A percentile compares a stretch with the other conserved stretches of the same genome.
Evolutionary conservation across 1,140 invertebrate species (phyloP).

Genomic region (Camponotus vicinus): DNA sequence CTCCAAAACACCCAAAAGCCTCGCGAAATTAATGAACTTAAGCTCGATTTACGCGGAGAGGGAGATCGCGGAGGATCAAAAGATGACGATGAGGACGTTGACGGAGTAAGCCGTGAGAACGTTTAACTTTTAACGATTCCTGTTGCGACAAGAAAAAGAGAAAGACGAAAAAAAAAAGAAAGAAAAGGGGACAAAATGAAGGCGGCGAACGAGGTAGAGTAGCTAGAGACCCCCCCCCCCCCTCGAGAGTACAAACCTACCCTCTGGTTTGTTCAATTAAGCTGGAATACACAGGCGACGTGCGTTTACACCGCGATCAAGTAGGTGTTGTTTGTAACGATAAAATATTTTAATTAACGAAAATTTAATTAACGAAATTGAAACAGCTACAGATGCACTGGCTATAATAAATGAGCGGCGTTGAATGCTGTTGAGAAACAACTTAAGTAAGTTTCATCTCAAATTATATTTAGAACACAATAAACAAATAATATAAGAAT

Average conservation of each 20-base stretch:
- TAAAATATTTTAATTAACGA: slow-evolving; percentile 70
- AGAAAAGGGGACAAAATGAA: slow-evolving; percentile 17
- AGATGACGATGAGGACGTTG: slow-evolving; percentile 43
- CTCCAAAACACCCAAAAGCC: slow-evolving; percentile 70
- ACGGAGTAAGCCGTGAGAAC: slow-evolving; percentile 66
- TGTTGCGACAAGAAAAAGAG: slow-evolving; percentile 37
- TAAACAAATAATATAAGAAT: background rate
- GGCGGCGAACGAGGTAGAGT: background rate
- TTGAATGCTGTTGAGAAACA: background rate
- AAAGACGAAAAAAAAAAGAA: background rate
- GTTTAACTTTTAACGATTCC: slow-evolving; percentile 75
- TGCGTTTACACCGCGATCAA: slow-evolving; percentile 55
- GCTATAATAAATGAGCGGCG: background rate
- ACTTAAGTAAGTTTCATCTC: background rate
- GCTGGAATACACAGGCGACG: slow-evolving; percentile 57
- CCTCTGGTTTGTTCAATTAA: slow-evolving; percentile 72
- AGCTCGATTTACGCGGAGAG: slow-evolving; percentile 72
- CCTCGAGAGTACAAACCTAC: slow-evolving; percentile 67
- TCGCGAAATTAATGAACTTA: slow-evolving; percentile 79
- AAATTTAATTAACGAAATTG: slow-evolving; percentile 65
- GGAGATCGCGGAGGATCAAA: slow-evolving; percentile 68
- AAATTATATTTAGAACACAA: background rate
- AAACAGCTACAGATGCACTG: background rate
- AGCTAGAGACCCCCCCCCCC: slow-evolving; percentile 5
- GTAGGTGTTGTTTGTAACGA: slow-evolving; percentile 68